Conservation (phyloP, 2,113 vertebrate genomes). For the Cepphus grylle region DNA sequence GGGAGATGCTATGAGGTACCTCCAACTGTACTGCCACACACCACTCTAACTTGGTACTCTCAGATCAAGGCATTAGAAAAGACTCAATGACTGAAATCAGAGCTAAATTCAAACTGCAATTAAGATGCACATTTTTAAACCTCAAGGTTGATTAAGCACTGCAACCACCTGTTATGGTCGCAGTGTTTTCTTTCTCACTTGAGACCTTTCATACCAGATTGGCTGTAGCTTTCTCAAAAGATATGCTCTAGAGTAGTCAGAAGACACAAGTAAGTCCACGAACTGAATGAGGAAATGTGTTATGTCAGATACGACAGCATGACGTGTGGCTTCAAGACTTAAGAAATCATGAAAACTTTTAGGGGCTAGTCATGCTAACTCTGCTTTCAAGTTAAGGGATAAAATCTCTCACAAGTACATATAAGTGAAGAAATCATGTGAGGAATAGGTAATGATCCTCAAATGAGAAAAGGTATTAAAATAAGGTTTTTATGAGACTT, state of each 20-base stretch:
- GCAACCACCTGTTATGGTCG: neutral
- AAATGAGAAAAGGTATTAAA: neutral
- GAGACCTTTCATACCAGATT: neutral
- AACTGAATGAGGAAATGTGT: neutral
- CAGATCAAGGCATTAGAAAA: neutral
- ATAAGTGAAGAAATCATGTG: neutral
- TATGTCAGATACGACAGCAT: neutral
- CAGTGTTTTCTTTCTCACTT: neutral
- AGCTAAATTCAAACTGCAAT: neutral
- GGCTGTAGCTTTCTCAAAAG: neutral
- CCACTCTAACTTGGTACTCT: neutral
- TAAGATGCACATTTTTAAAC: neutral
- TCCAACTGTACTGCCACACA: neutral
- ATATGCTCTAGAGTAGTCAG: neutral
- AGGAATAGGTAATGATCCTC: neutral
- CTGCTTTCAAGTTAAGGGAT: neutral
- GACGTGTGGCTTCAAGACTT: neutral
- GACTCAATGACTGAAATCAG: neutral
- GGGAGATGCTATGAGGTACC: neutral
- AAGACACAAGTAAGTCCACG: neutral
- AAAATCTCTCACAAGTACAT: neutral
- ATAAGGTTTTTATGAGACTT: neutral
- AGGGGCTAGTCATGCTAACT: neutral
- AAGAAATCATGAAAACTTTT: neutral
- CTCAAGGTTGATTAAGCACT: neutral